Evolutionary conservation across 2,113 vertebrate genomes (phyloP), one percentile per base, ranked within the genome.

Genomic region (Malurus melanocephalus): DNA sequence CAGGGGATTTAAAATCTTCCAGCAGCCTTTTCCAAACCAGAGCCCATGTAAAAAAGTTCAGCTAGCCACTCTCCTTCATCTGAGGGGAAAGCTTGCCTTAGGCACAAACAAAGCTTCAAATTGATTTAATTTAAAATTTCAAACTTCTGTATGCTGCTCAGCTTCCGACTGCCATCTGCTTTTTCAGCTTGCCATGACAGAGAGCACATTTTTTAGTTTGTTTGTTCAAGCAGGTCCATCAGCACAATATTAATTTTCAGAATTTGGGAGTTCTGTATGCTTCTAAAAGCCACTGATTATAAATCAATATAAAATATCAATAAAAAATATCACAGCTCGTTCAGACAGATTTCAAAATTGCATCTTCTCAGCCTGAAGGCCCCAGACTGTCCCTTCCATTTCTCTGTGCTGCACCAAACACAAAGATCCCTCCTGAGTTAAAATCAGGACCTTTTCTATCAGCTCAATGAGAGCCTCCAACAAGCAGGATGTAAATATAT

Each of bases 41-140:
- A 93, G 71, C 88, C 74, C 81, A 82, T 78, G 87, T 91, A 92
- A 95, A 96, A 92, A 90, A 95, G 95, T 94, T 95, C 87, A 72
- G 90, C 94, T 95, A 91, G 94, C 93, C 93, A 60, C 79, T 96
- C 94, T 95, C 96, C 96, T 96, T 97, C 95, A 96, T 94, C 88
- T 84, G 94, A 97, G 90, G 92, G 95, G 91, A 96, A 97, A 96
- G 96, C 93, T 95, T 96, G 97, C 97, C 97, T 95, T 93, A 97
- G 97, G 97, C 97, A 97, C 90, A 93, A 96, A 96, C 94, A 97
- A 93, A 96, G 93, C 97, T 97, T 96, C 96, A 97, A 94, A 97
- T 80, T 96, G 97, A 98, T 97, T 97, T 98, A 96, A 98, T 98
- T 96, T 97, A 95, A 97, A 97, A 97, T 97, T 97, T 97, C 96